Conservation (phyloP, 2,113 vertebrate species). For the Chauna torquata region DNA sequence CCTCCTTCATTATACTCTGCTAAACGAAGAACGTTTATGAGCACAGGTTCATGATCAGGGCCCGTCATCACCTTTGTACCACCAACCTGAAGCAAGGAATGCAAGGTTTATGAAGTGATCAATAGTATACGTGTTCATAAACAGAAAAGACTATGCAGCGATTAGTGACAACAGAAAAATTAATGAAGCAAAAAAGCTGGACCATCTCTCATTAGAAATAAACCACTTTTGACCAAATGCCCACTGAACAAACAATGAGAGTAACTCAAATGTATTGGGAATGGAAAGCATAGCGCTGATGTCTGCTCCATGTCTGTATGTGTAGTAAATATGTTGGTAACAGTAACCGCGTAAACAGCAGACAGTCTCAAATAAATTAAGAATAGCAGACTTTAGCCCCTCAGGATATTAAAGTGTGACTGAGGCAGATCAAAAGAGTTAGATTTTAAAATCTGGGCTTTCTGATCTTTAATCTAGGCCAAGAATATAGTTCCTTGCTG, state of each 20-base stretch:
- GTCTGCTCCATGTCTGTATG: neutral
- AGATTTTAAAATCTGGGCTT: neutral
- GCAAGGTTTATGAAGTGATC: neutral
- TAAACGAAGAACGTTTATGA: slow-evolving; percentile 83
- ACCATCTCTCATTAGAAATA: neutral
- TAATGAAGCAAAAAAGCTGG: neutral
- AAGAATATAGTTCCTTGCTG: neutral
- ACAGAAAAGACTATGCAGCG: neutral
- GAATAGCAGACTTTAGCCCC: neutral
- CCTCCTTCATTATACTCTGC: slow-evolving; percentile 49
- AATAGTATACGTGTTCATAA: too few relatives aligned
- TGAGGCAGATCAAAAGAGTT: neutral
- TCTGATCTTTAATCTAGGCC: neutral
- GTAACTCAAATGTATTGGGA: neutral
- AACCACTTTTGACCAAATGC: neutral
- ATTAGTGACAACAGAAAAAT: neutral
- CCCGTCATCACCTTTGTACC: slow-evolving; percentile 80
- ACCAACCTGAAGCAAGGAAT: slow-evolving; percentile 79
- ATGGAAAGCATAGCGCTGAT: neutral
- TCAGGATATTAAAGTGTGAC: neutral
- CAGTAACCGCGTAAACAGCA: neutral
- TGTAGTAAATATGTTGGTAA: neutral
- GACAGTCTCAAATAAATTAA: neutral
- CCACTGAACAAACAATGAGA: neutral
- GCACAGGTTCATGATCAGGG: slow-evolving; percentile 84